Percentiles rank a stretch among this genome's conserved stretches.
phyloP scores from a whole-genome alignment of 1,140 invertebrate species.

The Vanessa tameamea region DNA sequence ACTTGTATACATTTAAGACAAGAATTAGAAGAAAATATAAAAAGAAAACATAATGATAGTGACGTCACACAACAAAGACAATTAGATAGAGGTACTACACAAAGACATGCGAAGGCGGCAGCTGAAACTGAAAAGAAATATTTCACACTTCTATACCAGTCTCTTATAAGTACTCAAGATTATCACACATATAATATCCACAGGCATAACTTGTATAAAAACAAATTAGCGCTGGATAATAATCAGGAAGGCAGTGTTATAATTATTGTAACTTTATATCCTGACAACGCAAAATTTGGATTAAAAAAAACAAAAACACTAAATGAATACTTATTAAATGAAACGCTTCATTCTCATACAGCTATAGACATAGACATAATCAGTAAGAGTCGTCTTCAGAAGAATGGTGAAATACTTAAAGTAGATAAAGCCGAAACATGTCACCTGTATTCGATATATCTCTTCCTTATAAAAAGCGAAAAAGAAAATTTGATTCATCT shows the following conservation, averaged over 20 bases:
- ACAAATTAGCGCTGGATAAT: conserved; percentile 28
- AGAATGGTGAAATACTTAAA: conserved; percentile 36
- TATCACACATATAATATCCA: conserved; percentile 56
- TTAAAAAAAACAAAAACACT: conserved; percentile 1
- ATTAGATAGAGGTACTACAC: conserved; percentile 17
- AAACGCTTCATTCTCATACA: conserved; percentile 41
- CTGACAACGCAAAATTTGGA: conserved; percentile 8
- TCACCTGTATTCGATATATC: conserved; percentile 58
- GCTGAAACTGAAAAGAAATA: conserved; percentile 23
- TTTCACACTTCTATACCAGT: neutral
- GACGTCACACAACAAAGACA: neutral
- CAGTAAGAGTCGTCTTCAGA: conserved; percentile 43
- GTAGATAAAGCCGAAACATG: conserved; percentile 45
- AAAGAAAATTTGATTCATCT: conserved; percentile 51
- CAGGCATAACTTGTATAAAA: conserved; percentile 52
- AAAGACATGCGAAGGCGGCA: conserved; percentile 14
- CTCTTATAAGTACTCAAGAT: neutral
- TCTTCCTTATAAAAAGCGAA: conserved; percentile 50
- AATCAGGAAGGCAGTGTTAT: conserved; percentile 47
- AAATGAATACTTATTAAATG: conserved; percentile 42
- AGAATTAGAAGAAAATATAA: conserved; percentile 25
- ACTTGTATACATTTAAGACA: conserved; percentile 55
- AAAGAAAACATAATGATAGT: conserved; percentile 9
- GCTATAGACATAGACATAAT: conserved; percentile 64
- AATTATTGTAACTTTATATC: conserved; percentile 58